Conservation (phyloP, 2,888 invertebrate species). For the Brenthis daphne region DNA sequence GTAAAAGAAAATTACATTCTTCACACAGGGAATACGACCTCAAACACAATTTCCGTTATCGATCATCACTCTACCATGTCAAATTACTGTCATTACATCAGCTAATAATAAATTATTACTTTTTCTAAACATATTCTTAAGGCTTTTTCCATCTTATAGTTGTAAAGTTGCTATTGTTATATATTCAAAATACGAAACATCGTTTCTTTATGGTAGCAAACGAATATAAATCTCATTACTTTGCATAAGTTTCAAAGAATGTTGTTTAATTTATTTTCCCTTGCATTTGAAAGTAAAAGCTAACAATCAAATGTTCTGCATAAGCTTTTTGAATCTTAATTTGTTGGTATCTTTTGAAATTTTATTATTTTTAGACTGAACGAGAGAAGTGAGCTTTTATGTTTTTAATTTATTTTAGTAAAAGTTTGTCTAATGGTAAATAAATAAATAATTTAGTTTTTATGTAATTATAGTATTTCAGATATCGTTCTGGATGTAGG, state of each 20-base stretch:
- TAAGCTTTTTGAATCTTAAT: slow-evolving; percentile 26
- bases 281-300: slow-evolving; percentile 34
- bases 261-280: slow-evolving; percentile 34
- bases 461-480: too few species aligned
- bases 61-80: slow-evolving; percentile 70
- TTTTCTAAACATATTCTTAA: slow-evolving; percentile 35
- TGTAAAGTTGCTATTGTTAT: slow-evolving; percentile 29
- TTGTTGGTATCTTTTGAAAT: background rate
- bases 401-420: background rate
- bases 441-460: too few species aligned
- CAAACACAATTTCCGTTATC: slow-evolving; percentile 73
- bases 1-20: slow-evolving; percentile 80
- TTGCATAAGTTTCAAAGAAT: slow-evolving; percentile 33
- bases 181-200: slow-evolving; percentile 13
- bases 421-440: background rate
- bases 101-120: slow-evolving; percentile 55
- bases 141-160: slow-evolving; percentile 25
- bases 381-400: background rate
- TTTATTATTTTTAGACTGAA: slow-evolving; percentile 9
- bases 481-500: background rate
- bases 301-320: slow-evolving; percentile 29
- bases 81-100: slow-evolving; percentile 69
- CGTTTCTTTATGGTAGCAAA: slow-evolving; percentile 20
- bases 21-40: slow-evolving; percentile 65
- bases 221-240: slow-evolving; percentile 28